Evolutionary conservation across 2,888 invertebrate genomes (phyloP).

Genomic region (Caenorhabditis imperialis): DNA sequence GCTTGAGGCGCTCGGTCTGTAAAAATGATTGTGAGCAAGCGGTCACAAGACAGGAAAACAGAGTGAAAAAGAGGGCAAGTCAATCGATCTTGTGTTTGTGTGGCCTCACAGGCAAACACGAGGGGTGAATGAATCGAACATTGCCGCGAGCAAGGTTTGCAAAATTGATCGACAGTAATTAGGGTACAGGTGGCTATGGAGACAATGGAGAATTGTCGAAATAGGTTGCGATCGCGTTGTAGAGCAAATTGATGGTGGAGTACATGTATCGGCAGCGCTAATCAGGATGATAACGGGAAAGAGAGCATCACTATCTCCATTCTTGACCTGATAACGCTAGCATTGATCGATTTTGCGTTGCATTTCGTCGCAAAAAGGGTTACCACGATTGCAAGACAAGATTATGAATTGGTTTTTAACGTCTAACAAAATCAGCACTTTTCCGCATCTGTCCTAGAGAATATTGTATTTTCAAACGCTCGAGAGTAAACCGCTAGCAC

Average conservation of each 20-base stretch:
- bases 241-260: conserved; percentile 27
- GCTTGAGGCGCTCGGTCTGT: conserved; percentile 16
- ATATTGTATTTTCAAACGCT: no score
- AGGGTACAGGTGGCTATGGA: no score
- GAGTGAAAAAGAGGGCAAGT: conserved; percentile 19
- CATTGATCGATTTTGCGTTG: no score
- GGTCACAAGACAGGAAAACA: conserved; percentile 7
- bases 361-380: no score
- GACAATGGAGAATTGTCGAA: no score
- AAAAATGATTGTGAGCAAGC: neutral
- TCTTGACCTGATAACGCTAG: conserved; percentile 44
- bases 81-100: conserved; percentile 48
- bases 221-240: neutral
- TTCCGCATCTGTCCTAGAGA: no score
- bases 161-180: no score
- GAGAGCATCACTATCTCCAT: conserved; percentile 33
- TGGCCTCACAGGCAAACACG: conserved; percentile 42
- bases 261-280: conserved; percentile 31
- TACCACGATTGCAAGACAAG: no score
- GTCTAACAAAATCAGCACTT: no score
- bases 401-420: no score
- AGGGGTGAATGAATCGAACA: conserved; percentile 3
- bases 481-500: no score
- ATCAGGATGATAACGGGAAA: conserved; percentile 26
- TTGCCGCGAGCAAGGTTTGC: conserved; percentile 12